phyloP scores from a whole-genome alignment of 1,140 invertebrate species.

The Heliothis subflexa region DNA sequence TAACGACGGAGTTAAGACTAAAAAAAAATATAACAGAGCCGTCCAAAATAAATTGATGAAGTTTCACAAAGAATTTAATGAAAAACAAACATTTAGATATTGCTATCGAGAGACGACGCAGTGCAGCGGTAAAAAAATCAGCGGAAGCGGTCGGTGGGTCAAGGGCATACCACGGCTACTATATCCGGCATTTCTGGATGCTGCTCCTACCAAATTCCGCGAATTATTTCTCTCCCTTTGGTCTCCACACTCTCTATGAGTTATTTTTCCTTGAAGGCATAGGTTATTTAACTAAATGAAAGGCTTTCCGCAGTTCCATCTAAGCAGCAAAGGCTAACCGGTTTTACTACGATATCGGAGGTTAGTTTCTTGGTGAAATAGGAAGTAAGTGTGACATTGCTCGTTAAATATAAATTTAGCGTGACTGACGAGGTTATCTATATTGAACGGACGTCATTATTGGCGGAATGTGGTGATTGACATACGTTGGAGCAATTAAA shows the following conservation, averaged over 20 bases:
- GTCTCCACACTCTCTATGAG: slow-evolving; percentile 36
- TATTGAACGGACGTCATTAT: slow-evolving; percentile 51
- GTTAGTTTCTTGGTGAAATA: slow-evolving; percentile 39
- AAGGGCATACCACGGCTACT: slow-evolving; percentile 70
- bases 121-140: slow-evolving; percentile 56
- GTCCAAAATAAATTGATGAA: neutral
- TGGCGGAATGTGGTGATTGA: slow-evolving; percentile 71
- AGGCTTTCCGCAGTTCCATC: neutral
- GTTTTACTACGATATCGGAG: neutral
- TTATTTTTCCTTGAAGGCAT: neutral
- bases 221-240: slow-evolving; percentile 59
- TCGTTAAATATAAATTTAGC: slow-evolving; percentile 41
- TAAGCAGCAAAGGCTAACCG: neutral
- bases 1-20: neutral
- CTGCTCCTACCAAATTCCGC: slow-evolving; percentile 58
- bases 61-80: slow-evolving; percentile 12
- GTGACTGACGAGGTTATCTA: slow-evolving; percentile 49
- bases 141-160: slow-evolving; percentile 61
- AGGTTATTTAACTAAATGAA: neutral
- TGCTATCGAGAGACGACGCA: slow-evolving; percentile 59
- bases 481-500: slow-evolving; percentile 72
- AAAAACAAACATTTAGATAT: slow-evolving; percentile 40
- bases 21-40: neutral
- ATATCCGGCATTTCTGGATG: slow-evolving; percentile 55
- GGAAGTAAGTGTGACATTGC: slow-evolving; percentile 27